phyloP scores from a whole-genome alignment of 2,113 vertebrate genomes.

The Cynocephalus volans region DNA sequence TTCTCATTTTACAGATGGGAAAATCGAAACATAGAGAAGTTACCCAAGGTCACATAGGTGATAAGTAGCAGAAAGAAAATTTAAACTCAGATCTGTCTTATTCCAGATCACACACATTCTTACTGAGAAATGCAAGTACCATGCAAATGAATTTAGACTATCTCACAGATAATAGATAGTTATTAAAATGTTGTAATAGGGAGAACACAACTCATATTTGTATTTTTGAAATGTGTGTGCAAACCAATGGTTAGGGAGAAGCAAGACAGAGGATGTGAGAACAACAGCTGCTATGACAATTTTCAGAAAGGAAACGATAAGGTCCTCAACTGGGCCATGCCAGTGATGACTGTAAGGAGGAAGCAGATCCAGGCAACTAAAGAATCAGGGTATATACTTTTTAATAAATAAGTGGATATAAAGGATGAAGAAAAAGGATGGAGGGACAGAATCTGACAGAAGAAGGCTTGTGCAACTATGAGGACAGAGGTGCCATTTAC shows the following conservation, averaged over 20 bases:
- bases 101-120: neutral
- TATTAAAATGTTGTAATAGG: neutral
- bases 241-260: neutral
- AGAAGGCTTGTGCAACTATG: neutral
- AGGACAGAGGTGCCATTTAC: neutral
- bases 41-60: neutral
- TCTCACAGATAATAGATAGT: neutral
- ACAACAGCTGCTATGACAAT: neutral
- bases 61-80: neutral
- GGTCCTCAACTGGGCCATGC: too few relatives aligned
- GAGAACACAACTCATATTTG: neutral
- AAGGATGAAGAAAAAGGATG: neutral
- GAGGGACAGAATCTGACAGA: neutral
- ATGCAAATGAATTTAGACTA: neutral
- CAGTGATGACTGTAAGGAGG: accelerated
- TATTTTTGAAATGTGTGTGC: neutral
- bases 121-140: neutral
- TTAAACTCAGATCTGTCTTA: neutral
- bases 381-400: neutral
- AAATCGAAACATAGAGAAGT: neutral
- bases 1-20: neutral
- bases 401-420: neutral
- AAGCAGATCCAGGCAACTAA: neutral
- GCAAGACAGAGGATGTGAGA: neutral
- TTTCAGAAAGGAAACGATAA: neutral